A percentile compares a stretch with the other conserved stretches of the same genome.
Evolutionary conservation across 2,113 vertebrate species (phyloP).

Genomic region (Thunnus maccoyii): DNA sequence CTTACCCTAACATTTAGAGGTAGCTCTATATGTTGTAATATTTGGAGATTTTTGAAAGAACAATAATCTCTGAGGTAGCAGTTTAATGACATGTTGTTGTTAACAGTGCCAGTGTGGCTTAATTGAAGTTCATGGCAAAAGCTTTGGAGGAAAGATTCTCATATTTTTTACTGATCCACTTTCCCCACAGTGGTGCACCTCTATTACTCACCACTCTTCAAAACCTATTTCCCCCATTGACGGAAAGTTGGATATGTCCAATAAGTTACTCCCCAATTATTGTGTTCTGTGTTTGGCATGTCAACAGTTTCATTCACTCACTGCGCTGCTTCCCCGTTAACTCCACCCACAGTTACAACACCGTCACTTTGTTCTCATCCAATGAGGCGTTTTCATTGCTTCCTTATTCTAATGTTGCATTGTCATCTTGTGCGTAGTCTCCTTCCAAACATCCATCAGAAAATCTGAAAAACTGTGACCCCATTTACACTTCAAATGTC

Average conservation of each 20-base stretch:
- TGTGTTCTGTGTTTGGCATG: slow-evolving; percentile 45
- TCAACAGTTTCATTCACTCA: slow-evolving; percentile 30
- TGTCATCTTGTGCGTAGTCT: neutral
- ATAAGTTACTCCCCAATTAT: slow-evolving; percentile 57
- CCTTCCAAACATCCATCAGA: no score
- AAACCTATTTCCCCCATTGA: slow-evolving; percentile 56
- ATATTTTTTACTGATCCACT: slow-evolving; percentile 70
- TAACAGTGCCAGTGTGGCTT: slow-evolving; percentile 55
- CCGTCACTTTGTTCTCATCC: neutral
- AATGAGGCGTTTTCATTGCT: neutral
- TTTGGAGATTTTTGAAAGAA: slow-evolving; percentile 69
- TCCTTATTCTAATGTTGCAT: neutral
- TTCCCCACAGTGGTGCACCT: slow-evolving; percentile 67
- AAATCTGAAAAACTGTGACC: no score
- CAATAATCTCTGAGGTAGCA: slow-evolving; percentile 72
- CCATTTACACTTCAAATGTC: no score
- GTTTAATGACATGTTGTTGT: slow-evolving; percentile 71
- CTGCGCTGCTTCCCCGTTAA: neutral
- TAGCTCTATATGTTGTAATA: slow-evolving; percentile 59
- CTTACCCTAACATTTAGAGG: slow-evolving; percentile 45
- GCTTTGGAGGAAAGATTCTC: slow-evolving; percentile 68
- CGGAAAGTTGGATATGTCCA: slow-evolving; percentile 71
- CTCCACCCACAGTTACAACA: neutral
- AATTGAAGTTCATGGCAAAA: slow-evolving; percentile 61
- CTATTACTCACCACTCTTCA: slow-evolving; percentile 70